Evolutionary conservation across 2,113 vertebrate genomes (phyloP), one percentile per base, ranked within the genome.

Genomic region (Plestiodon gilberti): DNA sequence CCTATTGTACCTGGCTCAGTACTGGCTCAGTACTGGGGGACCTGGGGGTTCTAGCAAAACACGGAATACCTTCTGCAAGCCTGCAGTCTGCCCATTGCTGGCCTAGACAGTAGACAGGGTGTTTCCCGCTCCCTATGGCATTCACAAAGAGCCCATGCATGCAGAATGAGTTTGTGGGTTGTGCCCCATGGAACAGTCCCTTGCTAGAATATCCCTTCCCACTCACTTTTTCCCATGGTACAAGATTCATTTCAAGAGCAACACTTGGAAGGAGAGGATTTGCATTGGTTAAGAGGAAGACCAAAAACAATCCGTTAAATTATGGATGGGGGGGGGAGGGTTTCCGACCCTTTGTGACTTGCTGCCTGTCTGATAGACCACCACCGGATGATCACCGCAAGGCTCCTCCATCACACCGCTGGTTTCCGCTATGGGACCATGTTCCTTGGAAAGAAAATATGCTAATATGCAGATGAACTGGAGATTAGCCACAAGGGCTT

Each of bases 391-490:
- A 35, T 23, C 23, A 2, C 65, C 35, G 8, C 3, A 81, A 25
- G 33, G 5, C 11, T 11, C 10, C 30, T 35, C 15, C 4, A 28
- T 9, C 9, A 4, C 3, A 33, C 40, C 28, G 20, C 40, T 22
- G 33, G 28, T 23, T 35, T 52, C 40, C 38, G n/a, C 59, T 43
- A 23, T 15, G 20, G 35, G 62, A 81, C 61, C 28, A 30, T 81
- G 43, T 65, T 43, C 38, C 25, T 20, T 9, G 22, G 33, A 59
- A 30, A 17, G 76, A 11, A 10, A 40, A 35, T 18, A 48, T 8
- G 1, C 74, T 76, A 85, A 1, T 13, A n/a, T 48, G 73, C 0
- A 0, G 4, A 48, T 48, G 43, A 48, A 28, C 25, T 65, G 28
- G 64, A 65, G 64, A 65, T 11, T 9, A 69, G 13, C 11, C 11